Base-by-base conservation (phyloP, 1,140 invertebrate genomes). In the Nymphalis io region DNA sequence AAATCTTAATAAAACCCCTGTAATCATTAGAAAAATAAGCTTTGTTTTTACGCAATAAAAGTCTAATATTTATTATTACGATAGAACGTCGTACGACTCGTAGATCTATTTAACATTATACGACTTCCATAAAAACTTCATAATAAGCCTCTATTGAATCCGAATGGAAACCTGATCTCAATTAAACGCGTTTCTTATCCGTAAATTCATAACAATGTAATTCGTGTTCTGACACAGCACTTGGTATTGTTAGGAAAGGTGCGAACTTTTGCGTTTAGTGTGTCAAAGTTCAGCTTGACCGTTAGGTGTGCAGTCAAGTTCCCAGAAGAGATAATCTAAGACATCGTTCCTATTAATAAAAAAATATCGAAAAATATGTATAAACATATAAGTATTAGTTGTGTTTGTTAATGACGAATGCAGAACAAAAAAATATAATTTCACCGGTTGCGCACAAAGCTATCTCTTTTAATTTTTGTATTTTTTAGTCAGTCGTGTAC, bases 261-360 rank as follows among this genome's bases (percentile, higher is more conserved):
- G 74, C 78, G 74, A 82, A 81, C 70, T 79, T 72, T 64, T 68
- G 57, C 73, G 57, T 66, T 81, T 84, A 81, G 76, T 85, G 70
- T 87, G 83, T 83, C 85, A 87, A 80, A 87, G 83, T 81, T 85
- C 76, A 84, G 20, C 4, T 42, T 55, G 58, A 85, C 85, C 82
- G 85, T 87, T 86, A 86, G 83, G 67, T 81, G 69, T 40, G 55
- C 57, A 23, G 57, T 59, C 27, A 23, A 23, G 68, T 70, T 70
- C 61, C 68, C 53, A 70, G 60, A 64, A 68, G 59, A 68, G 58
- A 40, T 46, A 62, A 57, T 58, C 16, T 53, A 18, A 57, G 44
- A 61, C 60, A 18, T 60, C 38, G 23, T 61, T 61, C 20, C 46
- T 61, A 33, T 61, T 48, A 60, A 51, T 51, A 10, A 51, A 51